Conservation (phyloP, 2,797 vertebrate species). For the Botia almorhae region DNA sequence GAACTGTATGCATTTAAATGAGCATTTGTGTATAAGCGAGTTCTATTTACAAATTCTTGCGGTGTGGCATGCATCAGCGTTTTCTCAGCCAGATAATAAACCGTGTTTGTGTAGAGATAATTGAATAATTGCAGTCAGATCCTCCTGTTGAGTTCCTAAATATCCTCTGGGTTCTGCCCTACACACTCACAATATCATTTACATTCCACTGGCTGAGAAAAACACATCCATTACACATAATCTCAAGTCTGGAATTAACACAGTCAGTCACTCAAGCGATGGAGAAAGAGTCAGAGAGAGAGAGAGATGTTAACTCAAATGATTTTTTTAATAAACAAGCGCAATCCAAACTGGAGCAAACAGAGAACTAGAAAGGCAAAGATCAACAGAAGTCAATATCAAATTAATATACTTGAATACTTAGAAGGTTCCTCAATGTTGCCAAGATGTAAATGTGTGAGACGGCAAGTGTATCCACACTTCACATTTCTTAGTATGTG, state of each 20-base stretch:
- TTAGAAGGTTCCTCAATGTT: too few relatives aligned
- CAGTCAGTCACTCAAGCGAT: too few relatives aligned
- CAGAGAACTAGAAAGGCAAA: too few relatives aligned
- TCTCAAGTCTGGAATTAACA: constrained; percentile 4
- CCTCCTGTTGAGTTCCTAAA: constrained; percentile 30
- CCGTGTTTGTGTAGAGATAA: constrained; percentile 22
- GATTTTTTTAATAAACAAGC: too few relatives aligned
- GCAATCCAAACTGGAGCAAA: neutral
- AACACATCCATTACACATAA: neutral
- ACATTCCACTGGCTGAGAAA: constrained; percentile 14
- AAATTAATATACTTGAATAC: too few relatives aligned
- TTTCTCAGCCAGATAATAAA: constrained; percentile 19
- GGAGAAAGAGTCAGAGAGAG: neutral
- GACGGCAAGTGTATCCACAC: neutral
- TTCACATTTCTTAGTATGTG: neutral
- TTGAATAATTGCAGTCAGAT: constrained; percentile 24
- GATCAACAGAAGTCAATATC: too few relatives aligned
- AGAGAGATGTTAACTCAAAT: neutral
- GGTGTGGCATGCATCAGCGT: constrained; percentile 11
- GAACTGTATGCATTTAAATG: neutral
- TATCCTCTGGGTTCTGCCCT: constrained; percentile 10
- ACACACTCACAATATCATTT: constrained; percentile 19
- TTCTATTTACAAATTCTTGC: constrained; percentile 22
- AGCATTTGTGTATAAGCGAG: neutral
- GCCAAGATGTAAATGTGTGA: too few relatives aligned